phyloP scores from a whole-genome alignment of 1,140 invertebrate genomes.

The Acromyrmex charruanus region DNA sequence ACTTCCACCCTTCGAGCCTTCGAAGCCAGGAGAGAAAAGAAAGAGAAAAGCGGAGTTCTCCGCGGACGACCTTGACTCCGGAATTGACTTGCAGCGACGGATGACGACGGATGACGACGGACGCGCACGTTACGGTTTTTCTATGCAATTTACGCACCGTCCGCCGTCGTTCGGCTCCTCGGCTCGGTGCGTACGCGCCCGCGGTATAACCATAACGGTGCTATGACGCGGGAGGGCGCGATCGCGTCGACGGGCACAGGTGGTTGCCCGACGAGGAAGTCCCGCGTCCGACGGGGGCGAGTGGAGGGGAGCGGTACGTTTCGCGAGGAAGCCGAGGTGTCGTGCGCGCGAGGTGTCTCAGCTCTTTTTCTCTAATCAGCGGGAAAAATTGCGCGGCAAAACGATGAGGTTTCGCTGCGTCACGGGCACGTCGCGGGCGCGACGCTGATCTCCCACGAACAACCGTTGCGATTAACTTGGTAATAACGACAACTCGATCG shows the following conservation, averaged over 20 bases:
- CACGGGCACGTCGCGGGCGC: background rate
- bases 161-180: background rate
- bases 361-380: background rate
- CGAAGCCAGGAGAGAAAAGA: background rate
- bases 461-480: background rate
- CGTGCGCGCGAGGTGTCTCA: too few species aligned
- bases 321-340: too few species aligned
- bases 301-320: background rate
- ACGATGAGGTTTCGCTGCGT: background rate
- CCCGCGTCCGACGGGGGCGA: background rate
- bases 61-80: constrained; percentile 48
- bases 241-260: constrained; percentile 25
- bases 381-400: constrained; percentile 27
- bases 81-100: background rate
- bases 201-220: too few species aligned
- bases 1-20: background rate
- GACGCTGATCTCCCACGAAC: background rate
- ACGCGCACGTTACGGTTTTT: background rate
- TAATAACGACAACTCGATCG: constrained; percentile 71
- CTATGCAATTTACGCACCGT: too few species aligned
- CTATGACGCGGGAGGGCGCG: background rate
- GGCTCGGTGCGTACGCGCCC: background rate
- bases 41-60: background rate
- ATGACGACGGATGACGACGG: background rate
- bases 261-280: constrained; percentile 36